These are phyloP conservation scores for Sebastolobus alascanus DNA, from an alignment of 2,797 vertebrate species.

Conservation along the genomic window DNA sequence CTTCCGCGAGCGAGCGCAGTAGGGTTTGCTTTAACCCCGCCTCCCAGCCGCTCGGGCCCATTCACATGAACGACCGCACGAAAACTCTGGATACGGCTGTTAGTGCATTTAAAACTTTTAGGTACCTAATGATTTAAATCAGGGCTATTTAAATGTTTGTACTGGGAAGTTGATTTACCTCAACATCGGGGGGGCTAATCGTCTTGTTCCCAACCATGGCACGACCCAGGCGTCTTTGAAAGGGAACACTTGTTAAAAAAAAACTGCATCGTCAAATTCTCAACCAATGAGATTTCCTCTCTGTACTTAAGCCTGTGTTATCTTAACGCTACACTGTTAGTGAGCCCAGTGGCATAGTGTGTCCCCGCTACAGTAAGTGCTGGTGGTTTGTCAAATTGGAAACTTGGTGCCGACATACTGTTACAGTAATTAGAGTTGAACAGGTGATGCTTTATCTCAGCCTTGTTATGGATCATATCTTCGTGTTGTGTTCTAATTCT, in stretches of 20 bases:
- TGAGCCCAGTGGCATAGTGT: slow-evolving; percentile 7
- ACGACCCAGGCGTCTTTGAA: neutral
- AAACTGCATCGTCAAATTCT: neutral
- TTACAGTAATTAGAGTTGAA: slow-evolving; percentile 78
- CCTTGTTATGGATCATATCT: slow-evolving; percentile 78
- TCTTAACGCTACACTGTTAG: neutral
- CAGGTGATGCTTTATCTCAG: slow-evolving; percentile 81
- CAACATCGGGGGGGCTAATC: too few species aligned
- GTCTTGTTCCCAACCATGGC: neutral
- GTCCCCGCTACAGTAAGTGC: slow-evolving; percentile 21
- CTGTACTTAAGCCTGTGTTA: neutral
- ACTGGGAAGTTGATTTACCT: too few species aligned
- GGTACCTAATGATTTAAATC: too few species aligned
- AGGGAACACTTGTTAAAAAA: neutral
- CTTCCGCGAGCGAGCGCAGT: too few species aligned
- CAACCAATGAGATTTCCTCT: neutral
- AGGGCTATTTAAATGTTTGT: too few species aligned
- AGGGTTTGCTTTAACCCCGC: too few species aligned
- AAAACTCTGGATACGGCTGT: too few species aligned
- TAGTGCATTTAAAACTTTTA: too few species aligned
- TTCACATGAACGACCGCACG: too few species aligned
- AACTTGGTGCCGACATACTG: slow-evolving; percentile 56
- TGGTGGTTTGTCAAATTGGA: slow-evolving; percentile 51
- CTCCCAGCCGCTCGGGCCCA: too few species aligned
- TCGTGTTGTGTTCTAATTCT: slow-evolving; percentile 73